Conservation (phyloP, 2,113 vertebrate species). For the Paradisaea rubra region DNA sequence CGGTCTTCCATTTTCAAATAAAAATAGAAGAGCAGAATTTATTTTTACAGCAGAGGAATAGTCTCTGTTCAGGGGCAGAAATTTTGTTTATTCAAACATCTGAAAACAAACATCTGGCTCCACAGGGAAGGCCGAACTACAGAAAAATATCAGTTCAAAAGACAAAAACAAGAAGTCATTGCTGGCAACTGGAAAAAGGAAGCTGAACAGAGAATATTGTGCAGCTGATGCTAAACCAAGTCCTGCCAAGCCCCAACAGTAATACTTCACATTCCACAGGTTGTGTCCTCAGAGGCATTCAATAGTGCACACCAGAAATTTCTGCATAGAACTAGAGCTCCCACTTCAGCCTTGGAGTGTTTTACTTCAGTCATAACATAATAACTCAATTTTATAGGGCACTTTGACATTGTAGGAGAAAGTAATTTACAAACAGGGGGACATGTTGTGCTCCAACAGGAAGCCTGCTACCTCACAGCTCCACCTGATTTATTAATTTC, state of each 20-base stretch:
- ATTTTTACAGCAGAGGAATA: neutral
- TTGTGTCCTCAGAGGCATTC: neutral
- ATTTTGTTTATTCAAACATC: neutral
- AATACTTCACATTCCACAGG: neutral
- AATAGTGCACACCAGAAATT: neutral
- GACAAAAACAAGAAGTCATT: neutral
- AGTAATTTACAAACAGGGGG: neutral
- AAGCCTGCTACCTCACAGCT: neutral
- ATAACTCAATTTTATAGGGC: constrained; percentile 3
- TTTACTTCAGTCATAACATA: neutral
- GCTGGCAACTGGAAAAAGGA: neutral
- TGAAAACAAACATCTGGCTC: neutral
- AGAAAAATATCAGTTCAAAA: neutral
- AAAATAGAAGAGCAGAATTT: neutral
- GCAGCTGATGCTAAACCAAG: neutral
- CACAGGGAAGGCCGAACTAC: neutral
- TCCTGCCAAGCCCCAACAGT: neutral
- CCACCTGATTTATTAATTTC: neutral
- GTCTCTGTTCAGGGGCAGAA: neutral
- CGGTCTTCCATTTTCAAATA: neutral
- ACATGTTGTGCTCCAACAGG: neutral
- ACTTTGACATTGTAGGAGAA: neutral
- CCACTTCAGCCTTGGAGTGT: neutral
- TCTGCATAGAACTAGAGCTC: neutral
- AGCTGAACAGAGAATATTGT: neutral